These are phyloP conservation scores for Megaceryle alcyon DNA, from an alignment of 2,797 vertebrate species.

Conservation along the genomic window DNA sequence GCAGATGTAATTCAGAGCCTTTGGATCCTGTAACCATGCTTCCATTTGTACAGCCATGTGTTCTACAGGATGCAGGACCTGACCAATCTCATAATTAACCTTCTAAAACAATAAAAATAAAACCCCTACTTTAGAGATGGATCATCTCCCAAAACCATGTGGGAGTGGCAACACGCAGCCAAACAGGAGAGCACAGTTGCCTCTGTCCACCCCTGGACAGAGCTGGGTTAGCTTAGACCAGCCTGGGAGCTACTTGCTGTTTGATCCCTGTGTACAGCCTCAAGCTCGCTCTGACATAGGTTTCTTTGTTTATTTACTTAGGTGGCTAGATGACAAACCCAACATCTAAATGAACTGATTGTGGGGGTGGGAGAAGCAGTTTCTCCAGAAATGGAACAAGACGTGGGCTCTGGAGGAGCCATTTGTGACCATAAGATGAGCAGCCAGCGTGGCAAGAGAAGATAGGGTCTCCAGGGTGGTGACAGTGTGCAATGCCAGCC, in stretches of 20 bases:
- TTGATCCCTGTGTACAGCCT: not conserved
- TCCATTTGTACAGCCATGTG: not conserved
- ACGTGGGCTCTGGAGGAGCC: not conserved
- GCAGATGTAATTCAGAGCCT: not conserved
- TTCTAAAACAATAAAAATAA: not conserved
- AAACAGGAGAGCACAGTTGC: not conserved
- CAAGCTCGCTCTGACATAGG: fast-evolving
- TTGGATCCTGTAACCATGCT: not conserved
- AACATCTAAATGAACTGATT: not conserved
- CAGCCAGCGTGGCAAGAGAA: not conserved
- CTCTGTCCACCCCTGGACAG: not conserved
- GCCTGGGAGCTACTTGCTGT: not conserved
- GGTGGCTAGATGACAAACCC: not conserved
- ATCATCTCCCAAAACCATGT: not conserved
- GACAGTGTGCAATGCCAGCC: not conserved
- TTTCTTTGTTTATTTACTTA: not conserved
- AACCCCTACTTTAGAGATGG: not conserved
- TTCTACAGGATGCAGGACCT: not conserved
- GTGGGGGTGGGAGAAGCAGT: fast-evolving
- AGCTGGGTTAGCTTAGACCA: not conserved
- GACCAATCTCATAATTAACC: not conserved
- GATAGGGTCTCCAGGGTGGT: not conserved
- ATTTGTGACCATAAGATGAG: not conserved
- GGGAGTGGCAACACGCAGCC: not conserved
- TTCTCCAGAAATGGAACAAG: not conserved